A percentile compares a stretch with the other conserved stretches of the same genome.
Conservation (phyloP, 1,140 invertebrate genomes). For the Drosophila cardini region DNA sequence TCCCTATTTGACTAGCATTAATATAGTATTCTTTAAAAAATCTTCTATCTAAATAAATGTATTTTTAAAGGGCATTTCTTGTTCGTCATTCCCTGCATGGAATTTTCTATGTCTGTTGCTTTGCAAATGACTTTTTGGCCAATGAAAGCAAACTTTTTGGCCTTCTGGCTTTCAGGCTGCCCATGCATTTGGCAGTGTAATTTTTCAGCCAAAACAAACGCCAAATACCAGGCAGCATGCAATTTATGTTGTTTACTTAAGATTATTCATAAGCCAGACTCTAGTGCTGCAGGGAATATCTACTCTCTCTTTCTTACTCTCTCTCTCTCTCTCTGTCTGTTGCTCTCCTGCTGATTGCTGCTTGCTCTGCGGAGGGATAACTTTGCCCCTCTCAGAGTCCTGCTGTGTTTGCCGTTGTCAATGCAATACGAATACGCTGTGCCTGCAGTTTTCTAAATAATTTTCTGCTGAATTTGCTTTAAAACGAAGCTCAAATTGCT, state of each 20-base stretch:
- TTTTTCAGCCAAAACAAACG: conserved; percentile 67
- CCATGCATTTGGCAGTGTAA: conserved; percentile 76
- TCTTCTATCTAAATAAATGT: not conserved
- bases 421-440: conserved; percentile 68
- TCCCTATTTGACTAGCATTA: not conserved
- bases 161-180: conserved; percentile 21
- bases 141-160: conserved; percentile 8
- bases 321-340: too few species aligned
- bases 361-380: too few species aligned
- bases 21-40: not conserved
- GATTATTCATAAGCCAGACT: conserved; percentile 70
- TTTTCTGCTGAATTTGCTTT: conserved; percentile 79
- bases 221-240: conserved; percentile 66
- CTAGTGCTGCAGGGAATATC: not conserved
- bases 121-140: conserved; percentile 27
- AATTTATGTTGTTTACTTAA: conserved; percentile 82
- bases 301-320: not conserved
- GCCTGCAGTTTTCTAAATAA: conserved; percentile 79
- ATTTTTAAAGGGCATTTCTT: conserved; percentile 11
- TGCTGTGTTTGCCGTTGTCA: conserved; percentile 62
- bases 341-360: too few species aligned
- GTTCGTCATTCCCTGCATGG: conserved; percentile 18
- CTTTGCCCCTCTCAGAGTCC: too few species aligned
- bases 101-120: conserved; percentile 33
- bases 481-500: conserved; percentile 72